A percentile compares a stretch with the other conserved stretches of the same genome.
phyloP scores from a whole-genome alignment of 2,113 vertebrate genomes.

The Plecturocebus donacophilus region DNA sequence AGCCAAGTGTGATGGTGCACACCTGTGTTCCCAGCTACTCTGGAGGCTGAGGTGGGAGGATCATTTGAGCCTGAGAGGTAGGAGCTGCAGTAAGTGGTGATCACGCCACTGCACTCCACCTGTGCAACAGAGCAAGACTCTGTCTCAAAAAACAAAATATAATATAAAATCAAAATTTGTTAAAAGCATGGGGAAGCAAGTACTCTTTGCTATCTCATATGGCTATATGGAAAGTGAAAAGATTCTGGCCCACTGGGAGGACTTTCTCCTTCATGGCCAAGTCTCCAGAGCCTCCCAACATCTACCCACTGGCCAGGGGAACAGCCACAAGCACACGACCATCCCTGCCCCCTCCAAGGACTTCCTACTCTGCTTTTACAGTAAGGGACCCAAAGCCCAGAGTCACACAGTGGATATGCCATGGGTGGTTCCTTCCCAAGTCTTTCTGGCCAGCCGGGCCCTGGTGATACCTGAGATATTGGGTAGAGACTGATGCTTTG shows the following conservation, averaged over 20 bases:
- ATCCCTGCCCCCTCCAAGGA: background rate
- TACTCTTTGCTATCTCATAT: rapidly evolving
- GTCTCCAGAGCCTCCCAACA: background rate
- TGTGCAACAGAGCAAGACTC: too few species aligned
- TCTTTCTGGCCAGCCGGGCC: background rate
- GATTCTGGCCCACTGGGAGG: background rate
- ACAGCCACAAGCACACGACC: rapidly evolving
- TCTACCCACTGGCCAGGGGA: rapidly evolving
- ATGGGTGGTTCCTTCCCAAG: background rate
- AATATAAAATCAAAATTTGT: too few species aligned
- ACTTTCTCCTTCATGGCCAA: background rate
- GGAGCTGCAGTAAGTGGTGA: too few species aligned
- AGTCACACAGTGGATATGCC: background rate
- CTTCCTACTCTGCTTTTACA: background rate
- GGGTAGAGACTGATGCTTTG: background rate
- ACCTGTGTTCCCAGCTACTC: too few species aligned
- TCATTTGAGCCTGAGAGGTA: too few species aligned
- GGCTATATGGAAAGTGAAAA: background rate
- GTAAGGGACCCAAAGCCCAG: background rate
- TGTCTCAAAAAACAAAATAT: too few species aligned
- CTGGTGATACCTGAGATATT: background rate
- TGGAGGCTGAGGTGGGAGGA: too few species aligned
- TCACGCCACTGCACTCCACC: too few species aligned
- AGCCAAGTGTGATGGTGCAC: too few species aligned
- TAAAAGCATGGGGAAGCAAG: background rate